Conservation (phyloP, 2,797 vertebrate species). For the Perodicticus potto region DNA sequence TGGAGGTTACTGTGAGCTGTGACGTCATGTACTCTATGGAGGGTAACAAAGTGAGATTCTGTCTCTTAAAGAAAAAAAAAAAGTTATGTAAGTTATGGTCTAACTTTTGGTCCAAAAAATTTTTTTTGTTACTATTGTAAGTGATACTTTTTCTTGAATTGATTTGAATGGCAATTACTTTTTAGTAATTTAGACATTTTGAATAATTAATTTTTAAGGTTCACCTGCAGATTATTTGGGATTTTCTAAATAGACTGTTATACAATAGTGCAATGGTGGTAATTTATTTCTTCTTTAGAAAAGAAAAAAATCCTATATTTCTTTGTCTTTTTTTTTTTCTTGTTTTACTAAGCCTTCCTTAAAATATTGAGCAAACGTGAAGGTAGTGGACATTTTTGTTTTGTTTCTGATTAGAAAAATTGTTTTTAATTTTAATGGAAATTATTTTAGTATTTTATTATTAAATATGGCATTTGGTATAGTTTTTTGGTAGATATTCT, state of each 20-base stretch:
- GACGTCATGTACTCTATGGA: no score
- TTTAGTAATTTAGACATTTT: background rate
- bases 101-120: background rate
- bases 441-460: constrained; percentile 15
- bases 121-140: background rate
- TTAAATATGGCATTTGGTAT: background rate
- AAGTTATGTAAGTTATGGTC: background rate
- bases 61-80: no score
- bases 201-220: background rate
- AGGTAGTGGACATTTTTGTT: background rate
- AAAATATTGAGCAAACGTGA: background rate
- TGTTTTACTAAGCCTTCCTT: background rate
- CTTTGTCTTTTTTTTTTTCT: background rate
- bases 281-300: constrained; percentile 15
- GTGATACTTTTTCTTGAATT: background rate
- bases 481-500: background rate
- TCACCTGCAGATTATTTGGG: background rate
- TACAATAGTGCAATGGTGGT: background rate
- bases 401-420: background rate
- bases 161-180: constrained; percentile 12
- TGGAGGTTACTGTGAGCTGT: no score
- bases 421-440: constrained; percentile 1
- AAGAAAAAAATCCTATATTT: background rate
- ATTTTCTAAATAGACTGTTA: background rate
- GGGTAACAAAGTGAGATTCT: no score